Evolutionary conservation across 2,113 vertebrate species (phyloP), one percentile per base, ranked within the genome.

Genomic region (Cichladusa arquata): DNA sequence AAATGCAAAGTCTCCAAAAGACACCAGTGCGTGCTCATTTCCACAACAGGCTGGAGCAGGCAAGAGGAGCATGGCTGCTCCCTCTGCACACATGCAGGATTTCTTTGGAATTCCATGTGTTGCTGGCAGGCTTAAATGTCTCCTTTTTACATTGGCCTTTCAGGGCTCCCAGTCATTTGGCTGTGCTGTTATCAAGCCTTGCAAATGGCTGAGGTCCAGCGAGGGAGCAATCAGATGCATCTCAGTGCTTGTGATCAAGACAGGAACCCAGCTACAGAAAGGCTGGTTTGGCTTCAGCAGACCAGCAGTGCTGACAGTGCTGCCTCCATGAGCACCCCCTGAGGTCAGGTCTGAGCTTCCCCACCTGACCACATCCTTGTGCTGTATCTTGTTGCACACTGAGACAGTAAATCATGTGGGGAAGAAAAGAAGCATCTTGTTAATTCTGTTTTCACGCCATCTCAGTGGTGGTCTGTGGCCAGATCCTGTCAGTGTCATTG

Each of bases 91-190:
- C 47, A 82, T 0, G 2, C 44, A 64, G 56, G 67, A 83, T 64
- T 83, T 88, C 86, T 93, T 88, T 90, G 44, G 84, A 93, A 92
- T 95, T 66, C 61, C 65, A 50, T 0, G 0, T 45, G 12, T 38
- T 93, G 36, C 76, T 92, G 93, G 28, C 69, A 92, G 83, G 48
- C 57, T 90, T 57, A 67, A 86, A 78, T 23, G 20, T 76, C 90
- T 96, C 50, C 51, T 83, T n/a, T 83, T 92, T 74, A 42, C 42
- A 48, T 8, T 0, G 6, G 54, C 44, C 79, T 94, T 90, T 47
- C 48, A 56, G 72, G 72, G 56, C 64, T 88, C 28, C 48, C 76
- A 72, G 64, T 67, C 72, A 29, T 64, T 83, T 94, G 82, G 56
- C 58, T 71, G 53, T 4, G 0, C 56, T 65, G 48, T 20, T 90